phyloP scores from a whole-genome alignment of 2,888 invertebrate genomes.

The Andrena bucephala region DNA sequence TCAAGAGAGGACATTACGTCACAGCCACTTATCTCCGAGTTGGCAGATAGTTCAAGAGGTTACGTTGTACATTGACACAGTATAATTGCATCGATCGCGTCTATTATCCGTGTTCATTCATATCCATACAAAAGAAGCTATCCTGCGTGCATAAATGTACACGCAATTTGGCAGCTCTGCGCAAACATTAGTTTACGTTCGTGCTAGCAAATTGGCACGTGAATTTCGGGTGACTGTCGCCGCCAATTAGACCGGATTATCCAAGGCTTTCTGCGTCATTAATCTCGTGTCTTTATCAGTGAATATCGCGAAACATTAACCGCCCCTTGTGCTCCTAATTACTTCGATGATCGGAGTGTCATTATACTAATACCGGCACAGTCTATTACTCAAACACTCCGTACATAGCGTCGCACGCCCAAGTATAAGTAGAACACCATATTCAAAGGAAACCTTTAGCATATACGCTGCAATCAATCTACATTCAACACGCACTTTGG shows the following conservation, averaged over 20 bases:
- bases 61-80: not conserved
- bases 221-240: not conserved
- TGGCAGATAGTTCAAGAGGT: not conserved
- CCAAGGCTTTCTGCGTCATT: not conserved
- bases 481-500: not conserved
- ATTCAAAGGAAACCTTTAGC: too few species aligned
- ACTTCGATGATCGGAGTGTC: too few species aligned
- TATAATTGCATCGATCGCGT: slow-evolving; percentile 12
- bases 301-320: too few species aligned
- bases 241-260: not conserved
- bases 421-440: too few species aligned
- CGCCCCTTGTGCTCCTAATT: too few species aligned
- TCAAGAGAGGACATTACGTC: too few species aligned
- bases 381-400: too few species aligned
- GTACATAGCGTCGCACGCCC: too few species aligned
- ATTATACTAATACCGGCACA: too few species aligned
- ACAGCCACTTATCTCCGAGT: slow-evolving; percentile 1
- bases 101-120: not conserved
- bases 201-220: not conserved
- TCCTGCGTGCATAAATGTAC: too few species aligned
- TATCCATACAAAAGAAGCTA: not conserved
- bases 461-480: too few species aligned
- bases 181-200: not conserved
- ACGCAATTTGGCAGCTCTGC: too few species aligned
- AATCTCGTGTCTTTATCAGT: not conserved